phyloP scores from a whole-genome alignment of 2,888 invertebrate species.

The Nymphalis polychloros region DNA sequence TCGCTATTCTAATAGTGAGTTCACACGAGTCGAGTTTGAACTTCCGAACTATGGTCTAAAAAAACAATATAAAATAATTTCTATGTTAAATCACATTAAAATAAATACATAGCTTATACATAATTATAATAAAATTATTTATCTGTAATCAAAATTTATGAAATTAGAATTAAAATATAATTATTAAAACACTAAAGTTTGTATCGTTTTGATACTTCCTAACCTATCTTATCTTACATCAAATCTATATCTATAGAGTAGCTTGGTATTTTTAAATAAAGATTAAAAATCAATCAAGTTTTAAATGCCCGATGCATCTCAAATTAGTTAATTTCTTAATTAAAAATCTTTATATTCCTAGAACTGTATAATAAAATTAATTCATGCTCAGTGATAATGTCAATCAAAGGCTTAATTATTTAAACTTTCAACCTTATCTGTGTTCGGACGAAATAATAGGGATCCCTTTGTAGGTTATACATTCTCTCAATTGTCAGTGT shows the following conservation, averaged over 20 bases:
- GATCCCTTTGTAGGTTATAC: neutral
- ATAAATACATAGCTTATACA: neutral
- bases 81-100: neutral
- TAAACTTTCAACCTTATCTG: constrained; percentile 29
- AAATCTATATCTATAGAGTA: constrained; percentile 4
- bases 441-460: constrained; percentile 21
- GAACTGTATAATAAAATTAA: constrained; percentile 36
- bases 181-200: constrained; percentile 7
- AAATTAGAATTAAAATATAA: neutral
- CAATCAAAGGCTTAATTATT: constrained; percentile 36
- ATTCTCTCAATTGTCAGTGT: neutral
- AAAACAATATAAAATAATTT: neutral
- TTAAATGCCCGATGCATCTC: constrained; percentile 22
- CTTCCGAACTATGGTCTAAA: neutral
- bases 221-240: constrained; percentile 1
- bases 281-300: constrained; percentile 27
- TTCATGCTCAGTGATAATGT: constrained; percentile 34
- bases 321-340: constrained; percentile 32
- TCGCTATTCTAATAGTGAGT: too few relatives aligned
- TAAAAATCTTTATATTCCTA: constrained; percentile 26
- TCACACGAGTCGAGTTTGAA: too few relatives aligned
- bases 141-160: neutral
- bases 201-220: neutral
- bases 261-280: constrained; percentile 15
- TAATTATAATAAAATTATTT: constrained; percentile 1